Percentiles rank a stretch among this genome's conserved stretches.
Conservation (phyloP, 2,888 invertebrate genomes). For the Lamellibrachia satsuma region DNA sequence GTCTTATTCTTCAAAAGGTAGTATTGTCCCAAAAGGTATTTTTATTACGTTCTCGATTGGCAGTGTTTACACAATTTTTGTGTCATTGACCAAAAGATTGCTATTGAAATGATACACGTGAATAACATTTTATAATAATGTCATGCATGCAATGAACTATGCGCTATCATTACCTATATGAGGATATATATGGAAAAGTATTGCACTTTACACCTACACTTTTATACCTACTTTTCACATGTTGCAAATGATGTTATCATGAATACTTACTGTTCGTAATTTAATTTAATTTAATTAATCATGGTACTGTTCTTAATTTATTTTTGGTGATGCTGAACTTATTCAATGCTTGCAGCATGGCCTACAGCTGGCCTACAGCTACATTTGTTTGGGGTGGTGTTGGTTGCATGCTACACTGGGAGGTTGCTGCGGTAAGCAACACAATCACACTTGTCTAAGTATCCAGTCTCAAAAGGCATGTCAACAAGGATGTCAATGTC, state of each 20-base stretch:
- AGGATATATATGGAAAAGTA: too few relatives aligned
- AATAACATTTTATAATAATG: too few relatives aligned
- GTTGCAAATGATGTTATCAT: too few relatives aligned
- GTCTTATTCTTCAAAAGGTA: too few relatives aligned
- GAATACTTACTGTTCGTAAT: not conserved
- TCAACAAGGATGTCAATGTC: not conserved
- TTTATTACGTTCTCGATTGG: too few relatives aligned
- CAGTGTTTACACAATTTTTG: too few relatives aligned
- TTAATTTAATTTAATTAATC: too few relatives aligned
- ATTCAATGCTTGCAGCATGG: slow-evolving; percentile 1
- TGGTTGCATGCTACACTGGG: not conserved
- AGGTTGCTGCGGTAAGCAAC: not conserved
- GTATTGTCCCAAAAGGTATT: too few relatives aligned
- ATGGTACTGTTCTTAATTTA: not conserved
- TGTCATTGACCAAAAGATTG: too few relatives aligned
- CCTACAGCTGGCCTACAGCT: not conserved
- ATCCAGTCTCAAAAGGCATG: not conserved
- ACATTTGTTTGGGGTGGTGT: not conserved
- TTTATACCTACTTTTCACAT: too few relatives aligned
- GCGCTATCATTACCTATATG: not conserved
- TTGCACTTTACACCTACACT: too few relatives aligned
- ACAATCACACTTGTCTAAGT: not conserved
- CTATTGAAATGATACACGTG: too few relatives aligned
- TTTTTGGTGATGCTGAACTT: not conserved
- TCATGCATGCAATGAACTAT: not conserved